Percentiles rank a stretch among this genome's conserved stretches.
These are phyloP conservation scores for Amblyopsis hoosieri DNA, from an alignment of 2,797 vertebrate genomes.

Conservation along the genomic window DNA sequence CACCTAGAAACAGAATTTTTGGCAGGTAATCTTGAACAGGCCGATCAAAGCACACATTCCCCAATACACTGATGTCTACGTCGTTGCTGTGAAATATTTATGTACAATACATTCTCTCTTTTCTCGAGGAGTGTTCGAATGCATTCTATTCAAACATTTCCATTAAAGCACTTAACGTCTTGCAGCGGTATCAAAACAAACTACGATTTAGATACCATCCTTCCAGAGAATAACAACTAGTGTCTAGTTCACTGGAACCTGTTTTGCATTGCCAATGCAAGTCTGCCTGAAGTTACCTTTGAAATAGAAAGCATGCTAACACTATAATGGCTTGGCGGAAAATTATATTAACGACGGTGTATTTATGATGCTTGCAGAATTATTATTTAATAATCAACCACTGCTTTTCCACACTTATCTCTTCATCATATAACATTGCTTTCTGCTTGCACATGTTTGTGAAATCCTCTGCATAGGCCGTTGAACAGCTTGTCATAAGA, in stretches of 20 bases:
- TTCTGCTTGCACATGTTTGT: not conserved
- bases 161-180: conserved; percentile 39
- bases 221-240: conserved; percentile 18
- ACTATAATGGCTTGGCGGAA: no score
- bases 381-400: no score
- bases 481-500: conserved; percentile 28
- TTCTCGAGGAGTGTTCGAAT: conserved; percentile 35
- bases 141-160: conserved; percentile 42
- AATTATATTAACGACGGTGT: no score
- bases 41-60: conserved; percentile 14
- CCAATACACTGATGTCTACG: conserved; percentile 21
- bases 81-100: conserved; percentile 50
- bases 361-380: no score
- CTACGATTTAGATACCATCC: not conserved
- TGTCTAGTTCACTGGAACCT: conserved; percentile 8
- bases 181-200: conserved; percentile 32
- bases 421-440: no score
- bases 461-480: conserved; percentile 12
- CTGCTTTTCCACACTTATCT: no score
- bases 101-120: conserved; percentile 34
- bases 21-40: conserved; percentile 22
- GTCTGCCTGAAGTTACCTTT: conserved; percentile 10
- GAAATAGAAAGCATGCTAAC: conserved; percentile 8
- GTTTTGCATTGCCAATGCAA: conserved; percentile 12
- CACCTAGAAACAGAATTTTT: conserved; percentile 38